Base-by-base conservation (phyloP, 2,888 invertebrate genomes). In the Eupithecia abbreviata region DNA sequence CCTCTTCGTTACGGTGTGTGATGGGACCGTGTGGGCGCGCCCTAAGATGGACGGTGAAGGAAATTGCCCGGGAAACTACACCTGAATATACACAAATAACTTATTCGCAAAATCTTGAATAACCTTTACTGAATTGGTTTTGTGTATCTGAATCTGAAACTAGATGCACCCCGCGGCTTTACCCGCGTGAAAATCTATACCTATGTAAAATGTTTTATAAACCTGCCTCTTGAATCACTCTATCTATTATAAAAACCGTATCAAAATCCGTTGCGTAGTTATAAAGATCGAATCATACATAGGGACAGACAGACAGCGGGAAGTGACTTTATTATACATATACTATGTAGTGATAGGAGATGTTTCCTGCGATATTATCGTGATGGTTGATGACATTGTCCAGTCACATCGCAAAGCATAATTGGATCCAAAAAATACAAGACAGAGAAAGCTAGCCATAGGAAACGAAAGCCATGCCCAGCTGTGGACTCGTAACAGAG, bases 1-100 rank as follows among this genome's bases (percentile, higher is more conserved):
- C 74, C 71, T 74, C 75, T 74, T 79, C 75, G 73, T 75, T 58
- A 73, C 45, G 62, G 51, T 41, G 71, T 76, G 69, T 66, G 72
- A 78, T 43, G 49, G 55, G 55, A 43, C 55, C 47, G 65, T n/a
- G 69, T 66, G 71, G 47, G 51, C 30, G 69, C 41, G 18, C 67
- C 41, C 62, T 65, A 62, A 42, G 49, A 47, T 66, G 68, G 71
- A 51, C 55, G 18, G 62, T 62, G 30, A 12, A 12, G 4, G 10
- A 30, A 62, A 62, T 3, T 30, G 62, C 30, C 58, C n/a, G 18
- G 12, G 62, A 62, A 62, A 55, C n/a, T 5, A 51, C 41, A 68
- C 9, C 6, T 69, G 13, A 49, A 18, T 18, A 3, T 12, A 15
- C 4, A 41, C 6, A 58, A 18, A 58, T 58, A 58, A 9, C 9